phyloP scores from a whole-genome alignment of 2,888 invertebrate species.

The Polietes domitor region DNA sequence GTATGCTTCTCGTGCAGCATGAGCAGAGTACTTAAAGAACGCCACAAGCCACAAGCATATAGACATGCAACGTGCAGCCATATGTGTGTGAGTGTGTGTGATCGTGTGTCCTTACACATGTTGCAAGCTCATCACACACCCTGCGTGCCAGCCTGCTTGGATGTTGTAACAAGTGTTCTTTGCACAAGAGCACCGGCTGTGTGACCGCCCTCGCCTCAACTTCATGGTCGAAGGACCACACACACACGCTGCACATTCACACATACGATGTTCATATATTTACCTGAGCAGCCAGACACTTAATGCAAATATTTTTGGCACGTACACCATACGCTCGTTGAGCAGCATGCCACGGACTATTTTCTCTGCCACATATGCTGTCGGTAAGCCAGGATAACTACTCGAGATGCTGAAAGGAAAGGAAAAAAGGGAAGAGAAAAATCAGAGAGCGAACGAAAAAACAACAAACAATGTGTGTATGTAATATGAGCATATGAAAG shows the following conservation, averaged over 20 bases:
- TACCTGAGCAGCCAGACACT: slow-evolving; percentile 79
- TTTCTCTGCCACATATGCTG: slow-evolving; percentile 78
- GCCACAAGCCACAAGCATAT: background rate
- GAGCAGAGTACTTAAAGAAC: background rate
- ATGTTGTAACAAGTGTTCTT: background rate
- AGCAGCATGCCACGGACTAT: slow-evolving; percentile 78
- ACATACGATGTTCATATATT: slow-evolving; percentile 21
- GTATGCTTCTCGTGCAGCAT: slow-evolving; percentile 2
- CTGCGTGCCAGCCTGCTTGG: too few species aligned
- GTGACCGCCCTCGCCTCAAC: background rate
- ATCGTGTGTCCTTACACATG: too few species aligned
- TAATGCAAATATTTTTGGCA: slow-evolving; percentile 79
- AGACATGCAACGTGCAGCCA: background rate
- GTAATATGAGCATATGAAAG: slow-evolving; percentile 31
- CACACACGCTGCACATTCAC: background rate
- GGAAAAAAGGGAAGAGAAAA: slow-evolving; percentile 12
- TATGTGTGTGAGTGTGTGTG: too few species aligned
- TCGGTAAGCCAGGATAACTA: slow-evolving; percentile 79
- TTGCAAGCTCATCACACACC: background rate
- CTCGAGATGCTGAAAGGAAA: slow-evolving; percentile 73
- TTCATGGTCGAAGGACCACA: background rate
- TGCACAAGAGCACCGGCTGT: background rate
- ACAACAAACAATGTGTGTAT: slow-evolving; percentile 32
- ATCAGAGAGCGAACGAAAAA: slow-evolving; percentile 30
- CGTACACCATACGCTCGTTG: slow-evolving; percentile 78